Base-by-base conservation (phyloP, 2,113 vertebrate genomes). In the Ploceus nigricollis region DNA sequence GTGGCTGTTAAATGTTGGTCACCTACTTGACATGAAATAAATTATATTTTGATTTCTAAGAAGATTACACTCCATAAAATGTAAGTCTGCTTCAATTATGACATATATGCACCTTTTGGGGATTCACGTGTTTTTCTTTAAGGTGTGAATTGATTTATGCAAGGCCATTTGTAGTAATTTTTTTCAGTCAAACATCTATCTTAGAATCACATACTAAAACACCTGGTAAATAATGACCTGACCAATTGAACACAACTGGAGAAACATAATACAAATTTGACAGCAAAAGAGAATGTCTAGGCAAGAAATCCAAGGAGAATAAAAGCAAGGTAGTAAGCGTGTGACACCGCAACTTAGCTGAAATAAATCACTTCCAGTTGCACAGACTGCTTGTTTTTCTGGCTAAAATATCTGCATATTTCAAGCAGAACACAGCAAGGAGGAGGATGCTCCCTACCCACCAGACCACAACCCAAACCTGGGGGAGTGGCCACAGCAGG, bases 11-110 rank as follows among this genome's bases (percentile, higher is more conserved):
- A 73, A 73, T 50, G 6, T 25, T 92, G 33, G 60, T 78, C 86
- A 83, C 39, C 22, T 70, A 37, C 70, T 63, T 75, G 91, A 92
- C 80, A 84, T 23, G 9, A 94, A 95, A 94, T 84, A 92, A 94
- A 96, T 87, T 71, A 35, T 44, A 56, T 87, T 91, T 92, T 90
- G 3, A 6, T 45, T 89, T 78, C 66, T 71, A 69, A 81, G 60
- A 90, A 63, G 64, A 95, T 82, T 75, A 75, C 21, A 44, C 19
- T 94, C 44, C 40, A 63, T 90, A 91, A 66, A 87, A 92, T 44
- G 53, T n/a, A 68, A 87, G 24, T 68, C 19, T 2, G 6, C 39
- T 90, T 86, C 58, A 78, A n/a, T 75, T 89, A 63, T 78, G 40
- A 82, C 70, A 57, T 42, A 78, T 30, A 77, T 37, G 13, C 58